These are phyloP conservation scores for Periplaneta americana DNA, from an alignment of 1,140 invertebrate species.

Conservation along the genomic window DNA sequence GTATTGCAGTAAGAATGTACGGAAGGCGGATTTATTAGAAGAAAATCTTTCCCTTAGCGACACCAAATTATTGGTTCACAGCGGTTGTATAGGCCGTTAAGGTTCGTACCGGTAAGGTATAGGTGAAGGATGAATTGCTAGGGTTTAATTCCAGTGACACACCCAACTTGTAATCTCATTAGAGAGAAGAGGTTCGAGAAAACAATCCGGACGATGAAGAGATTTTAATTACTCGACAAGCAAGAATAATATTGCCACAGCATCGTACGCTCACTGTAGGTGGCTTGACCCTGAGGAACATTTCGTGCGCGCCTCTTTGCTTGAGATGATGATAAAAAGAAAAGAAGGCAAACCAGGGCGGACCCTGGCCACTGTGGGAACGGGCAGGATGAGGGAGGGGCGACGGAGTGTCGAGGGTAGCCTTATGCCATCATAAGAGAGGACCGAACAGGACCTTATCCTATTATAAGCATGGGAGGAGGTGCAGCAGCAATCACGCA, in stretches of 20 bases:
- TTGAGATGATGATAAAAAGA: background rate
- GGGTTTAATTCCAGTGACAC: too few species aligned
- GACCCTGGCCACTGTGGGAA: background rate
- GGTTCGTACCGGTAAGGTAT: too few species aligned
- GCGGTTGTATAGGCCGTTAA: too few species aligned
- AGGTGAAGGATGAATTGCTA: too few species aligned
- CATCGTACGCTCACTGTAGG: background rate
- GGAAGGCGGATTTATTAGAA: too few species aligned
- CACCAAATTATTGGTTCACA: too few species aligned
- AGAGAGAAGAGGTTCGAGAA: too few species aligned
- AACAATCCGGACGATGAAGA: too few species aligned
- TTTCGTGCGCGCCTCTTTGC: background rate
- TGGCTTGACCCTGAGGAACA: background rate
- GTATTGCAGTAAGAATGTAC: too few species aligned
- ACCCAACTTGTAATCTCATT: too few species aligned
- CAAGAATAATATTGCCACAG: background rate
- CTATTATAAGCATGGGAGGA: background rate
- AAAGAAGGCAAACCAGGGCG: background rate
- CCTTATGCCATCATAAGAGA: background rate
- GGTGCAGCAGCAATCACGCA: background rate
- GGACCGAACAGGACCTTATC: background rate
- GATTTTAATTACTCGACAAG: background rate
- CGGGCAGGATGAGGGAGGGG: background rate
- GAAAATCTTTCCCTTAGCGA: too few species aligned
- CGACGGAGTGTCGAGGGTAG: background rate